Conservation (phyloP, 1,140 invertebrate genomes). For the Sinonovacula constricta region DNA sequence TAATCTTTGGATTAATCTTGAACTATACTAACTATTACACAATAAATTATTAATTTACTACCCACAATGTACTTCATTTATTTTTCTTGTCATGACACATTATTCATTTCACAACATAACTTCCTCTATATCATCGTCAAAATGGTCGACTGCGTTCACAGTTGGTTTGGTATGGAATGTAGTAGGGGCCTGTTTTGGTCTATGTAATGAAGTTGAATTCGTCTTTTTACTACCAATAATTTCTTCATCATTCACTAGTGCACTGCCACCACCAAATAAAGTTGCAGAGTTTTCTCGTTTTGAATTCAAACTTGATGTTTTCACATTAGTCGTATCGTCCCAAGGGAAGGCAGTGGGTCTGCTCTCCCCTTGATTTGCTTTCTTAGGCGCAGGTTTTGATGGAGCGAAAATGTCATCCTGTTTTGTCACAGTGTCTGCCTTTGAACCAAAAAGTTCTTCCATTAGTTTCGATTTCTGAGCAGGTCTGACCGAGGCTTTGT, state of each 20-base stretch:
- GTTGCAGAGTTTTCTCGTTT: slow-evolving; percentile 57
- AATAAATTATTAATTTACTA: no score
- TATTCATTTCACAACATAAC: slow-evolving; percentile 65
- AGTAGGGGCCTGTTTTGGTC: slow-evolving; percentile 50
- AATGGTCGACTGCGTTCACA: slow-evolving; percentile 60
- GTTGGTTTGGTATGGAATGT: slow-evolving; percentile 60
- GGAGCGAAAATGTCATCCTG: slow-evolving; percentile 50
- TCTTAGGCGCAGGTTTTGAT: slow-evolving; percentile 21
- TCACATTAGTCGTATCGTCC: slow-evolving; percentile 46
- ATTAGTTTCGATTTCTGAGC: slow-evolving; percentile 63
- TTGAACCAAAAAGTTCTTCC: slow-evolving; percentile 64
- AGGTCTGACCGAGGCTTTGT: slow-evolving; percentile 11
- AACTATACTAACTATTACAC: no score
- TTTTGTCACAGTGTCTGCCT: slow-evolving; percentile 17
- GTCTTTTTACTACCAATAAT: slow-evolving; percentile 36
- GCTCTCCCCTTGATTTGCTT: slow-evolving; percentile 8
- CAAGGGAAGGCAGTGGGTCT: slow-evolving; percentile 54
- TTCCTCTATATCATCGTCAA: slow-evolving; percentile 71
- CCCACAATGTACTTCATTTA: no score
- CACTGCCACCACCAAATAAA: slow-evolving; percentile 61
- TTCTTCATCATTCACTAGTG: slow-evolving; percentile 59
- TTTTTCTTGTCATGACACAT: no score
- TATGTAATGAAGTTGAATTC: slow-evolving; percentile 19
- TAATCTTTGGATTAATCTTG: no score
- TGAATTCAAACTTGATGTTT: slow-evolving; percentile 12